Evolutionary conservation across 2,113 vertebrate genomes (phyloP), one percentile per base, ranked within the genome.

Genomic region (Siphamia tubifer): DNA sequence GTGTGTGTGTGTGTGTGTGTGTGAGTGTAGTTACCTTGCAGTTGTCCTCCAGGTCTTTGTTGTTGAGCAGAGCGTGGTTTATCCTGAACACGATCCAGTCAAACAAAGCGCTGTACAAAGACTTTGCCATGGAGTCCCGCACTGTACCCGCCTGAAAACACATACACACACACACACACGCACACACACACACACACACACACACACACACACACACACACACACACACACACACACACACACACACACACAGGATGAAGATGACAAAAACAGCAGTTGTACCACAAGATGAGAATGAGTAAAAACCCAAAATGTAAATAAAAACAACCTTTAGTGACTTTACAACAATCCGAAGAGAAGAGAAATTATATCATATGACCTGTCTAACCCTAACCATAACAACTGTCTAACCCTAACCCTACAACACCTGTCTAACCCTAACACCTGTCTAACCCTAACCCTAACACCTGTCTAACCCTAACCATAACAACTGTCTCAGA

Each of bases 51-150:
- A 98, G 85, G 80, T 98, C 96, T 87, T 94, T 97, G 34, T 94
- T 96, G 87, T 96, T 97, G 48, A 99, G 93, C 78, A 99, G 95
- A 0, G 97, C 96, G 0, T 99, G 96, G 83, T 99, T 98, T 80
- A 96, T 97, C 53, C 97, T 92, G 91, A 99, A 98, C 72, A 99
- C 97, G 5, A 99, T 99, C 97, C 97, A 99, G 88, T 99, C 96
- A 19, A 99, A 98, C 35, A 99, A 87, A 6, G 97, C 95, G 0
- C 96, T 95, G 81, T 99, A 99, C 60, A 99, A 76, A 0, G 96
- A 99, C 77, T 99, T 99, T 11, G 97, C 96, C 96, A 99, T 97
- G 21, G 96, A 98, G 86, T 99, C 96, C 25, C 97, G 91, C 64
- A 98, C 97, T 0, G 96, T 98, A 62, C 96, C 93, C 8, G 96